These are phyloP conservation scores for Beaufortia kweichowensis DNA, from an alignment of 2,113 vertebrate genomes.

Conservation along the genomic window DNA sequence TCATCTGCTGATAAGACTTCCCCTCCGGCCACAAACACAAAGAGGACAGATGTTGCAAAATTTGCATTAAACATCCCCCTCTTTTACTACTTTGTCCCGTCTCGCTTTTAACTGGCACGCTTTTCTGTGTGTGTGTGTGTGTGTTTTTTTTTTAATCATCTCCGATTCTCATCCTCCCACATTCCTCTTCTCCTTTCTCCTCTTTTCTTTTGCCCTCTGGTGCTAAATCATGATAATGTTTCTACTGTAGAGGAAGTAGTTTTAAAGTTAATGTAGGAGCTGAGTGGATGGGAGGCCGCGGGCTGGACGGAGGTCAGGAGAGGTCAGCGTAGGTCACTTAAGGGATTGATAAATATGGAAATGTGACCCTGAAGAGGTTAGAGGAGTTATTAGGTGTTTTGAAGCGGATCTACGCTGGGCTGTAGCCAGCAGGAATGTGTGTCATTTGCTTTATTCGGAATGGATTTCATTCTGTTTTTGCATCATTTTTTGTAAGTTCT, in stretches of 20 bases:
- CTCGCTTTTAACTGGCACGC: not conserved
- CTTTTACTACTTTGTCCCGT: not conserved
- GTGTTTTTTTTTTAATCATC: constrained; percentile 22
- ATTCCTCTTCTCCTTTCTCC: not conserved
- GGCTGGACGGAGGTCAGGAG: constrained; percentile 44
- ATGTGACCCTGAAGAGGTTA: constrained; percentile 16
- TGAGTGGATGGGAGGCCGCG: not conserved
- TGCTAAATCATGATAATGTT: constrained; percentile 3
- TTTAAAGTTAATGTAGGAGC: not conserved
- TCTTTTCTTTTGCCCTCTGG: not conserved
- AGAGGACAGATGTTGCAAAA: constrained; percentile 29
- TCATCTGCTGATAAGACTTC: constrained; percentile 33
- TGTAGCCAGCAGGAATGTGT: not conserved
- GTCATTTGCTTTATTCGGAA: no score
- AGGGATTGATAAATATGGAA: constrained; percentile 17
- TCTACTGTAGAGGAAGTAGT: not conserved
- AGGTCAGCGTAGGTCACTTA: constrained; percentile 34
- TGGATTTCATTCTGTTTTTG: no score
- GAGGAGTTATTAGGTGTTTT: constrained; percentile 29
- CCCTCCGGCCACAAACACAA: constrained; percentile 13
- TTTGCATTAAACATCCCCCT: constrained; percentile 7
- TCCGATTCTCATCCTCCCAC: constrained; percentile 17
- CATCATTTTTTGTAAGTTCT: no score
- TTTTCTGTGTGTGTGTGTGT: no score
- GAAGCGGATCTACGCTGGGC: not conserved